Conservation (phyloP, 1,140 invertebrate species). For the Paracyclopina nana region DNA sequence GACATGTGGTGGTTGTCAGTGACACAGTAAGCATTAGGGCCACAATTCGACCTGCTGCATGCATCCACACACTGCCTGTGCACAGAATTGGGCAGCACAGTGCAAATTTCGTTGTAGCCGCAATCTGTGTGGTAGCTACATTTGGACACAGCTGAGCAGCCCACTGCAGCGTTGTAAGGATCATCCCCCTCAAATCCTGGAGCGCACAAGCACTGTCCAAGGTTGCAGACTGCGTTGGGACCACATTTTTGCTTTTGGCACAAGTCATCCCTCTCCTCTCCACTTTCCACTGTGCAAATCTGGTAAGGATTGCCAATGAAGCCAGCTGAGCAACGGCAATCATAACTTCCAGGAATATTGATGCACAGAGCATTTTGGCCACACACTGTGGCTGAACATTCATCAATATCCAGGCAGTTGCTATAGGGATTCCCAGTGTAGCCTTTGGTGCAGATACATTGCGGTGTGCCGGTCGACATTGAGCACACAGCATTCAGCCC, state of each 20-base stretch:
- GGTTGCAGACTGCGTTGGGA: slow-evolving; percentile 53
- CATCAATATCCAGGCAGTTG: slow-evolving; percentile 55
- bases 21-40: slow-evolving; percentile 66
- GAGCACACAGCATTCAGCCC: slow-evolving; percentile 54
- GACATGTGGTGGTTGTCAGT: slow-evolving; percentile 56
- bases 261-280: slow-evolving; percentile 32
- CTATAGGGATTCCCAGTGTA: slow-evolving; percentile 68
- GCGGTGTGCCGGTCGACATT: slow-evolving; percentile 44
- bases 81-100: slow-evolving; percentile 23
- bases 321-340: slow-evolving; percentile 58
- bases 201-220: slow-evolving; percentile 54
- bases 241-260: slow-evolving; percentile 53
- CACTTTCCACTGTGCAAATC: slow-evolving; percentile 32
- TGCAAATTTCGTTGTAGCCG: slow-evolving; percentile 56
- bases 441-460: slow-evolving; percentile 58
- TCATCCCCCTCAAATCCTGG: slow-evolving; percentile 56
- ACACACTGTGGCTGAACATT: slow-evolving; percentile 56
- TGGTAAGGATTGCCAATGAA: slow-evolving; percentile 66
- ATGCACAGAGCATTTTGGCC: slow-evolving; percentile 66
- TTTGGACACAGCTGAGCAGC: slow-evolving; percentile 28
- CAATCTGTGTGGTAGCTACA: slow-evolving; percentile 60
- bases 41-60: slow-evolving; percentile 65
- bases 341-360: slow-evolving; percentile 63
- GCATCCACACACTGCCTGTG: slow-evolving; percentile 48
- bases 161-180: slow-evolving; percentile 34